Evolutionary conservation across 2,113 vertebrate species (phyloP), one percentile per base, ranked within the genome.

Genomic region (Xenus cinereus): DNA sequence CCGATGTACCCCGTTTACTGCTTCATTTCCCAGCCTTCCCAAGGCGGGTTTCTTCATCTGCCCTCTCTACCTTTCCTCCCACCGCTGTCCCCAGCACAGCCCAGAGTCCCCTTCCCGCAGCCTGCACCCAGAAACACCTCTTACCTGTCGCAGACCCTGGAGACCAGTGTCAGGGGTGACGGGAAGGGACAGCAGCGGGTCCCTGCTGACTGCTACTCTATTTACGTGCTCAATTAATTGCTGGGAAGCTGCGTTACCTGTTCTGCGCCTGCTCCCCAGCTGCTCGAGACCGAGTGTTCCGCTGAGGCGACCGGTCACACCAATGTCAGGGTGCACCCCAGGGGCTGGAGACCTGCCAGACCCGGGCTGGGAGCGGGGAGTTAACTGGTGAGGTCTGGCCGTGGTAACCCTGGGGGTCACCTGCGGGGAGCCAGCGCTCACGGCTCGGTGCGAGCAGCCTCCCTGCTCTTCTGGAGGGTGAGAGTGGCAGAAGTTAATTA

Each of bases 121-220:
- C 30, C 64, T 68, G 60, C 43, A 30, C 71, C 37, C 90, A 93
- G 45, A 53, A 87, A 51, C 2, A 18, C 23, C 12, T 76, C 96
- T 90, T 97, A 96, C 93, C 93, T 95, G 66, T 46, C 46, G 63
- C 71, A 57, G 90, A 93, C 78, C 67, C 62, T 24, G 59, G 84
- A 26, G 57, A 80, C 10, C 60, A 21, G 53, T 14, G 22, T 35
- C n/a, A 16, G 63, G 17, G 53, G 13, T 19, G 51, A 33, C n/a
- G 37, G 23, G 67, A 45, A 76, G 59, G 81, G 43, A 22, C 69
- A 48, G 5, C 35, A 62, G 56, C 23, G 4, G 6, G 43, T 46
- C n/a, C 60, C 77, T 78, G 73, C 64, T 9, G 1, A 17, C 62
- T n/a, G 56, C 90, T 37, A 0, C 71, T 93, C 89, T 92, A 45